Conservation (phyloP, 2,113 vertebrate species). For the Tyrannus savana region DNA sequence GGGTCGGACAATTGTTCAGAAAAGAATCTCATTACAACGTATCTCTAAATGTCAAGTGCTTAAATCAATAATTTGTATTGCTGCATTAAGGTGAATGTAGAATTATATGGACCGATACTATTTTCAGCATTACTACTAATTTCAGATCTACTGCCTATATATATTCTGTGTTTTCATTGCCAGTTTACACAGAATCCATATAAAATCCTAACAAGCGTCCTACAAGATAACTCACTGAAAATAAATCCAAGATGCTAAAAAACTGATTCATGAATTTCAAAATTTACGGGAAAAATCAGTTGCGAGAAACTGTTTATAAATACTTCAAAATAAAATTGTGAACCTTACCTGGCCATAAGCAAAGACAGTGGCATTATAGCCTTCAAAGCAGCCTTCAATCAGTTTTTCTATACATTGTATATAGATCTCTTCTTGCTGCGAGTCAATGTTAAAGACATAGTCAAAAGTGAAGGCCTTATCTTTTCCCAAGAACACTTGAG, state of each 20-base stretch:
- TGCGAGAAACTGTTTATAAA: not conserved
- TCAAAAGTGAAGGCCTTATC: slow-evolving; percentile 98
- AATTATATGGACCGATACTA: not conserved
- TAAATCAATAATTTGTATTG: not conserved
- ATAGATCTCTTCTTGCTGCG: slow-evolving; percentile 90
- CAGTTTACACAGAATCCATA: not conserved
- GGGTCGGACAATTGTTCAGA: not conserved
- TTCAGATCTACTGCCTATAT: not conserved
- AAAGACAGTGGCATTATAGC: slow-evolving; percentile 97
- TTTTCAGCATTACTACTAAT: not conserved
- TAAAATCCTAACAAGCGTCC: not conserved
- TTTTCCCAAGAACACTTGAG: slow-evolving; percentile 95
- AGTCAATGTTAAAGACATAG: slow-evolving; percentile 92
- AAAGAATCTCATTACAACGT: not conserved
- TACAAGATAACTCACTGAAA: not conserved
- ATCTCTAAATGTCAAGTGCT: not conserved
- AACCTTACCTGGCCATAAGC: slow-evolving; percentile 92
- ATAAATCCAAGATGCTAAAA: not conserved
- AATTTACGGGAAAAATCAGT: not conserved
- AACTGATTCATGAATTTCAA: not conserved
- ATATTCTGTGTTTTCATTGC: not conserved
- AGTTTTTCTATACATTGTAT: slow-evolving; percentile 89
- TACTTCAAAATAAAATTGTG: not conserved
- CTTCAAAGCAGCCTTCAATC: slow-evolving; percentile 96
- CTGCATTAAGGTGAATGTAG: not conserved